Conservation (phyloP, 2,797 vertebrate species). For the Ptychobarbus kaznakovi region DNA sequence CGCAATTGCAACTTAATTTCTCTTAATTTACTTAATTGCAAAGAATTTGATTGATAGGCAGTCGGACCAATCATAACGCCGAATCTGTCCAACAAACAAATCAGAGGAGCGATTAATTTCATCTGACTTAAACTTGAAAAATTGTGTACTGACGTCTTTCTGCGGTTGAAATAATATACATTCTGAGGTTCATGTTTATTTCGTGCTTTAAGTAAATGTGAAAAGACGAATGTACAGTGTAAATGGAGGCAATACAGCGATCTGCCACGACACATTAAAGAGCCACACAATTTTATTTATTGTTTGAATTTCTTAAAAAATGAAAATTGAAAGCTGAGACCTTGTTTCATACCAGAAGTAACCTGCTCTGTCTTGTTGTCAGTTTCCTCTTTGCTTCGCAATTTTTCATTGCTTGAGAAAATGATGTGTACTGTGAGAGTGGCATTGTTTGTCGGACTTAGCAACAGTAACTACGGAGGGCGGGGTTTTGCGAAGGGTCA, state of each 20-base stretch:
- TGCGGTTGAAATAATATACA: neutral
- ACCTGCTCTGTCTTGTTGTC: too few species aligned
- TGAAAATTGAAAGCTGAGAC: too few species aligned
- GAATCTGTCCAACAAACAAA: too few species aligned
- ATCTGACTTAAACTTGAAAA: too few species aligned
- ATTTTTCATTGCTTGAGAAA: neutral
- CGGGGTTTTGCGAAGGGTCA: neutral
- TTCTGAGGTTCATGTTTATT: too few species aligned
- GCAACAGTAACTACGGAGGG: neutral
- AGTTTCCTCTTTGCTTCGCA: too few species aligned
- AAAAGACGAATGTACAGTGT: neutral
- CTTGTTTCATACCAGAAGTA: neutral
- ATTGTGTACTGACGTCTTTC: too few species aligned
- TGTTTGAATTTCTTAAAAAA: neutral
- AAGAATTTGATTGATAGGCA: too few species aligned
- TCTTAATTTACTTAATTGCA: too few species aligned
- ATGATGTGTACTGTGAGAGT: neutral
- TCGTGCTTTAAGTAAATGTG: neutral
- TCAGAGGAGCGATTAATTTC: too few species aligned
- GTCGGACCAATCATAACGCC: too few species aligned
- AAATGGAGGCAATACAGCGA: neutral
- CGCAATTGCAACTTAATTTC: too few species aligned
- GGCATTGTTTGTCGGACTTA: neutral
- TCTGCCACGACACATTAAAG: neutral
- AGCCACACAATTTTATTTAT: neutral